Base-by-base conservation (phyloP, 1,140 invertebrate genomes). In the Latrodectus geometricus region DNA sequence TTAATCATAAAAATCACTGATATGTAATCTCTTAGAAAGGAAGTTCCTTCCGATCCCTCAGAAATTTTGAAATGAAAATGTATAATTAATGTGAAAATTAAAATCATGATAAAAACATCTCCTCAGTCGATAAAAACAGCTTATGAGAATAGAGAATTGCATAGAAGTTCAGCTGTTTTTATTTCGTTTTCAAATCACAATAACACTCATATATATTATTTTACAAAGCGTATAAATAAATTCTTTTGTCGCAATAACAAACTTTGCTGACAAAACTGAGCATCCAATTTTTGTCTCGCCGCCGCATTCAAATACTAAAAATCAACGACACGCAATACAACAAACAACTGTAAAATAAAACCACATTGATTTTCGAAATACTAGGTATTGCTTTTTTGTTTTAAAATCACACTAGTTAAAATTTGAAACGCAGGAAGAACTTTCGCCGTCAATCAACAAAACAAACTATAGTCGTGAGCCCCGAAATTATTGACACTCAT, bases 201-300 rank as follows among this genome's bases (percentile, higher is more conserved):
- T 85, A 85, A 85, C 83, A 85, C 83, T 85, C 74, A 85, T 85
- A 85, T 85, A 85, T 85, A 85, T 80, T 80, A 69, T 77, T 85
- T 85, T 85, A 85, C 83, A 85, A 85, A 68, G 17, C 61, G 73
- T 75, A 66, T 85, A 85, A 85, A 85, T 85, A 85, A 85, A 76
- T 77, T 56, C 75, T 70, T 77, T 23, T 54, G 66, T 72, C 61
- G 83, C 74, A 85, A 77, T 85, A 85, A 85, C 83, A 85, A 85
- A 85, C 83, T 14, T 82, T 74, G 73, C 83, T 15, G 74, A 77
- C 83, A 85, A 85, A 85, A 85, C 74, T 85, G 83, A 85, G 83
- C 83, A 85, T 77, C 74, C 83, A 77, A 85, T 77, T 77, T 85
- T 85, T 85, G 83, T 85, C 75, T 85, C 74, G 83, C 83, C 52